phyloP scores from a whole-genome alignment of 2,888 invertebrate species.

The Nomada hirtipes region DNA sequence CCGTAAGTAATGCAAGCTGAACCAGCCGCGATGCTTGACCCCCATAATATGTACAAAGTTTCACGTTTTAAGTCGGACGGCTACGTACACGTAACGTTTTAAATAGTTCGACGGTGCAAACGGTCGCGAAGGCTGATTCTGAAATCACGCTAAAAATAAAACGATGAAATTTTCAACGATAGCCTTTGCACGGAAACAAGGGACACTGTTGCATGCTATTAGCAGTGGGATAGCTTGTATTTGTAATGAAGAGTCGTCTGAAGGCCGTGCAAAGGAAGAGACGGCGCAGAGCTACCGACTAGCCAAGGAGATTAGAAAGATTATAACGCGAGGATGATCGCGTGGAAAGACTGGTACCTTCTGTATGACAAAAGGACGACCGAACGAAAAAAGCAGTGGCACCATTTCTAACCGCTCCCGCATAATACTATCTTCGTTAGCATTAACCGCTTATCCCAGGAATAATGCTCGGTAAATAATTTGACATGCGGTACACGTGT shows the following conservation, averaged over 20 bases:
- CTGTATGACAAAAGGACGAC: neutral
- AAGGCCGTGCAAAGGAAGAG: conserved; percentile 24
- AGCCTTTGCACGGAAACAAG: conserved; percentile 15
- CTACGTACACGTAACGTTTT: neutral
- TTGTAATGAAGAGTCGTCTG: conserved; percentile 17
- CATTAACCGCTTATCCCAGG: neutral
- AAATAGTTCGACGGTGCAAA: neutral
- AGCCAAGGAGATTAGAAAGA: neutral
- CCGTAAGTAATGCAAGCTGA: conserved; percentile 6
- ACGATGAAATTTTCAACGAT: conserved; percentile 14
- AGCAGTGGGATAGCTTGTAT: conserved; percentile 18
- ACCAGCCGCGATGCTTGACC: neutral
- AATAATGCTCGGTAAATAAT: conserved; percentile 26
- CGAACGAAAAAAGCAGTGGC: neutral
- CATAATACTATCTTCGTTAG: too few relatives aligned
- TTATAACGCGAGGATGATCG: neutral
- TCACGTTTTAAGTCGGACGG: neutral
- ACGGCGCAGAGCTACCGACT: neutral
- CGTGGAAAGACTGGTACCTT: neutral
- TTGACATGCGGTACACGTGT: conserved; percentile 7
- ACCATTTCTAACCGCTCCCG: neutral
- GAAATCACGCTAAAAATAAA: conserved; percentile 15
- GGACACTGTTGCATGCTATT: neutral
- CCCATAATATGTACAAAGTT: neutral
- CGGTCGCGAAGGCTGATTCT: neutral